Base-by-base conservation (phyloP, 2,797 vertebrate genomes). In the Gobio occitaniae region DNA sequence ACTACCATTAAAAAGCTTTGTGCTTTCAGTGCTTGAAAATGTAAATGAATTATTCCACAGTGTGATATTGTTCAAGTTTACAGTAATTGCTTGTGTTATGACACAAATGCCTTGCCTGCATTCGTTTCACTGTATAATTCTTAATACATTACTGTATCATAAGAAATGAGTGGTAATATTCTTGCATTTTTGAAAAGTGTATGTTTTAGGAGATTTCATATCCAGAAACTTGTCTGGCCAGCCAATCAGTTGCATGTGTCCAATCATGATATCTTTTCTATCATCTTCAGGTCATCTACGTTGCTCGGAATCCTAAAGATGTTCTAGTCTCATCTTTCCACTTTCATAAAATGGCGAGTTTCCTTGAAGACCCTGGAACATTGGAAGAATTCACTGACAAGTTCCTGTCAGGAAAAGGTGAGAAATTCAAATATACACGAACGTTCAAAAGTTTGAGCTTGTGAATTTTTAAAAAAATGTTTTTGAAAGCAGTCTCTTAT, bases 221-320 rank as follows among this genome's bases (percentile, higher is more conserved):
- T 15, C 38, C 21, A 44, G 38, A 70, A 44, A 21, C 5, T 1
- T 7, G 38, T 44, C 12, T 4, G 11, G 44, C 6, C 13, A 47
- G 11, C 13, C 68, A 59, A 4, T 12, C 59, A 63, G 59, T 63
- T 25, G 63, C 9, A 48, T 50, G 6, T 17, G 1, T 56, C 2
- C 8, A 1, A 80, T 68, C 2, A 0, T 44, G 1, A 44, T 21
- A 32, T 78, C 2, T 59, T 70, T 5, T 78, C 52, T 77, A 69
- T 52, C 1, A 19, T 66, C 47, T 84, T 50, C 54, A 84, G 83
- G 76, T 84, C 2, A 84, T 84, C 76, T 84, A 84, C 15, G 86
- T 96, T 36, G 91, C 94, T 85, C 95, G 97, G 78, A 95, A 97
- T 86, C 97, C 97, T 6, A 96, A 94, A 87, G 96, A 97, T 2